Base-by-base conservation (phyloP, 92 coral and sea anemone genomes). In the Galaxea fascicularis region DNA sequence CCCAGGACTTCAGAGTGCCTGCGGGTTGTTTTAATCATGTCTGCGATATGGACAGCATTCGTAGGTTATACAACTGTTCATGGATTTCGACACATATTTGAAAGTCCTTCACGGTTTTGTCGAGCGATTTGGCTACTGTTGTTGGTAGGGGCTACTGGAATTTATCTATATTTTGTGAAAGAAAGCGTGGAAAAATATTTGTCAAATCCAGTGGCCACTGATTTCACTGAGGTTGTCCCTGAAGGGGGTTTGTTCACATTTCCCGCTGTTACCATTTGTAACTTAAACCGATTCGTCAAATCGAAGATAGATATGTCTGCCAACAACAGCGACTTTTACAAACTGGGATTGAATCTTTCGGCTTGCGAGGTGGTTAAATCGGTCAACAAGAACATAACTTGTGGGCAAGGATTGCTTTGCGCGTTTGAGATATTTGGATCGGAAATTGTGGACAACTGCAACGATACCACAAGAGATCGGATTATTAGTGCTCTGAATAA, bases 191-290 rank as follows among this genome's bases (percentile, higher is more conserved):
- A 12, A 1, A 79, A 71, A 20, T 91, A 52, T 62, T 71, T n/a
- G 8, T 51, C 67, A 11, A 81, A 67, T 17, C 94, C 94, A 0
- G 78, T 84, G 35, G 64, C 59, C 27, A 56, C 84, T 21, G 70
- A 54, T 30, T 67, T 74, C 47, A 41, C 80, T 1, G 73, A 87
- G 73, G 86, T 87, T 56, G 18, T 87, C 30, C 86, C 86, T 4
- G 63, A 87, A 0, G 15, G 67, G 0, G 94, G 94, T 28, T 64
- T 54, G 6, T 20, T 87, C 10, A 59, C 35, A 35, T 91, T 91
- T 44, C 94, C 94, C 20, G 89, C 83, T 14, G 83, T 91, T 52
- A 87, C 94, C 45, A 87, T 91, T 58, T 91, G 94, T 51, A 91
- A 91, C 79, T 68, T 91, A 20, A 88, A 91, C 35, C 56, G 76